Evolutionary conservation across 1,140 invertebrate genomes (phyloP).

Genomic region (Lethocerus indicus): DNA sequence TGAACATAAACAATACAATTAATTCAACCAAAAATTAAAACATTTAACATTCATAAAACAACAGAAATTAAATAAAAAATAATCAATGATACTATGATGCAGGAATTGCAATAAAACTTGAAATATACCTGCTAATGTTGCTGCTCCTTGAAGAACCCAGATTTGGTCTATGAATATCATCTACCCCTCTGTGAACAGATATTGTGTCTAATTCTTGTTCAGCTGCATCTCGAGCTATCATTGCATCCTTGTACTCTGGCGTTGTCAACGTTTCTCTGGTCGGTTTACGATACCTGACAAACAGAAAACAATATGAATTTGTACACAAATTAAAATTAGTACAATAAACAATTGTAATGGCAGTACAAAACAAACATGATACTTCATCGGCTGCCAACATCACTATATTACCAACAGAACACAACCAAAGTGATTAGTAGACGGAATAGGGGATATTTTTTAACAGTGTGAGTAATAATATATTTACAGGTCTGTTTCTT

Average conservation of each 20-base stretch:
- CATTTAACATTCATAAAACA: too few relatives aligned
- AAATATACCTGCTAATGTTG: not conserved
- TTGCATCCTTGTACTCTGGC: slow-evolving; percentile 31
- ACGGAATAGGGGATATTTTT: not conserved
- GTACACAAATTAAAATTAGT: not conserved
- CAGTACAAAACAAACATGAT: not conserved
- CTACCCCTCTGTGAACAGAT: slow-evolving; percentile 38
- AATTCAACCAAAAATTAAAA: too few relatives aligned
- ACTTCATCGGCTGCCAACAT: not conserved
- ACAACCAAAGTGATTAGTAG: not conserved
- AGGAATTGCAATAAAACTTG: too few relatives aligned
- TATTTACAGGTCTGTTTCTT: too few relatives aligned
- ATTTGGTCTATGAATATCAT: slow-evolving; percentile 25
- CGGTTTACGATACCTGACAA: slow-evolving; percentile 37
- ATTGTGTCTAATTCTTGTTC: slow-evolving; percentile 30
- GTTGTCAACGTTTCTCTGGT: slow-evolving; percentile 33
- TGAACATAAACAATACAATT: too few relatives aligned
- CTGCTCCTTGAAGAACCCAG: not conserved
- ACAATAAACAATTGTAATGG: not conserved
- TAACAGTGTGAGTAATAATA: not conserved
- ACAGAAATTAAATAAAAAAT: too few relatives aligned
- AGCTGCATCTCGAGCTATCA: slow-evolving; percentile 23
- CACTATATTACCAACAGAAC: not conserved
- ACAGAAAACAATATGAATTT: slow-evolving; percentile 18
- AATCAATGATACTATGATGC: too few relatives aligned